These are phyloP conservation scores for Kryptolebias ocellatus DNA, from an alignment of 2,797 vertebrate genomes.

Conservation along the genomic window DNA sequence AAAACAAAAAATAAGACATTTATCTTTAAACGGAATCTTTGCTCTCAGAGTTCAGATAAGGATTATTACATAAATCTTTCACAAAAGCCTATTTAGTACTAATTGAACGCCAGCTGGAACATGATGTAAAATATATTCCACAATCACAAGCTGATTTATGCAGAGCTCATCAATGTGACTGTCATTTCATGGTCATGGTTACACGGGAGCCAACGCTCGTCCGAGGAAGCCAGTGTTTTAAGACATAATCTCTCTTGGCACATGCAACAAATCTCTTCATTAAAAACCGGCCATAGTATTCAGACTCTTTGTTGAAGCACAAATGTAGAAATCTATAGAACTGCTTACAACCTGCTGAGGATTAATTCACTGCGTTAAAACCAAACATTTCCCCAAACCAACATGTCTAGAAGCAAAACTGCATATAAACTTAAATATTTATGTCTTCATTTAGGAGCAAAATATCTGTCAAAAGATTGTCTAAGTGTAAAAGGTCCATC, in stretches of 20 bases:
- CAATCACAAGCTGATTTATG: conserved; percentile 52
- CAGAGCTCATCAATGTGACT: conserved; percentile 49
- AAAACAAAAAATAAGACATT: conserved; percentile 28
- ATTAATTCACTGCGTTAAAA: conserved; percentile 65
- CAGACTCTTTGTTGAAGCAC: conserved; percentile 6
- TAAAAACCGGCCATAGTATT: conserved; percentile 58
- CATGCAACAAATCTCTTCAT: conserved; percentile 59
- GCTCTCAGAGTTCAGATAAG: conserved; percentile 21
- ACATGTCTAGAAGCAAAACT: conserved; percentile 51
- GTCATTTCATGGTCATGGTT: conserved; percentile 47
- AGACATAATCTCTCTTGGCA: conserved; percentile 68
- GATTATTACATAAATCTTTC: conserved; percentile 36
- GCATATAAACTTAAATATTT: conserved; percentile 54
- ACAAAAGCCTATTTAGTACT: conserved; percentile 40
- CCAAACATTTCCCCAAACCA: conserved; percentile 47
- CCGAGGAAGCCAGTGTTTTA: conserved; percentile 59
- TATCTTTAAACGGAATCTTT: conserved; percentile 41
- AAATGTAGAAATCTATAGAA: conserved; percentile 51
- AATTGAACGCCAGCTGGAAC: conserved; percentile 34
- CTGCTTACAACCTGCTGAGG: conserved; percentile 41
- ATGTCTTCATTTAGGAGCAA: conserved; percentile 24
- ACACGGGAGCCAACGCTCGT: conserved; percentile 27
- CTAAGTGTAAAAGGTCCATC: conserved; percentile 6
- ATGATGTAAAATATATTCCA: conserved; percentile 23
- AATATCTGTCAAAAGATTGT: conserved; percentile 21